Evolutionary conservation across 2,113 vertebrate species (phyloP).

Genomic region (Centropristis striata): DNA sequence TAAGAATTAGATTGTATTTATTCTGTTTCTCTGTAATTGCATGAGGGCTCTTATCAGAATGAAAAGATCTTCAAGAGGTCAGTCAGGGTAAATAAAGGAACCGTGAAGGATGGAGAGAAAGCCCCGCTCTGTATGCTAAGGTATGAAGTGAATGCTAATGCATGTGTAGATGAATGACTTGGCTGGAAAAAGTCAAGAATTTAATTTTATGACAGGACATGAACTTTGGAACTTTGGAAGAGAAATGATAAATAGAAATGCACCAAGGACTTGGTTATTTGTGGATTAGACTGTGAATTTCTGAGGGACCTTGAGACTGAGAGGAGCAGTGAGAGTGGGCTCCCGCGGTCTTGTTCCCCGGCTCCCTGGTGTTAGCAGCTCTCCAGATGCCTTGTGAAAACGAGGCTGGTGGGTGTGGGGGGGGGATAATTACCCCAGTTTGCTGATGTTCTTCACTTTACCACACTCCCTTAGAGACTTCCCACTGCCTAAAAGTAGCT

Average conservation of each 20-base stretch:
- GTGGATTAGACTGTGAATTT: background rate
- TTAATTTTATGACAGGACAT: background rate
- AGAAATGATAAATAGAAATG: conserved; percentile 4
- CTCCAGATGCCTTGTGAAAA: conserved; percentile 28
- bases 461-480: conserved; percentile 24
- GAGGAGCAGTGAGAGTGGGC: conserved; percentile 7
- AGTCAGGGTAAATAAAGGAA: conserved; percentile 19
- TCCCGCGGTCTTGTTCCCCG: conserved; percentile 4
- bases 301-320: background rate
- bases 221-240: background rate
- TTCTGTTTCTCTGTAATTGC: conserved; percentile 6
- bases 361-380: conserved; percentile 20
- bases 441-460: conserved; percentile 24
- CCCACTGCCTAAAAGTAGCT: background rate
- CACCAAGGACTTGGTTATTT: conserved; percentile 7
- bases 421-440: conserved; percentile 26
- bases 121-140: background rate
- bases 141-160: conserved; percentile 27
- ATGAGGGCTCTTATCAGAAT: conserved; percentile 25
- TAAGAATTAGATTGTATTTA: conserved; percentile 25
- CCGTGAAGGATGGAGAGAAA: conserved; percentile 3
- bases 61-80: conserved; percentile 19
- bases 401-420: background rate
- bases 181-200: background rate
- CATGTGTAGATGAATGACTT: conserved; percentile 10